Percentiles rank a stretch among this genome's conserved stretches.
Conservation (phyloP, 2,113 vertebrate genomes). For the Centropus unirufus region DNA sequence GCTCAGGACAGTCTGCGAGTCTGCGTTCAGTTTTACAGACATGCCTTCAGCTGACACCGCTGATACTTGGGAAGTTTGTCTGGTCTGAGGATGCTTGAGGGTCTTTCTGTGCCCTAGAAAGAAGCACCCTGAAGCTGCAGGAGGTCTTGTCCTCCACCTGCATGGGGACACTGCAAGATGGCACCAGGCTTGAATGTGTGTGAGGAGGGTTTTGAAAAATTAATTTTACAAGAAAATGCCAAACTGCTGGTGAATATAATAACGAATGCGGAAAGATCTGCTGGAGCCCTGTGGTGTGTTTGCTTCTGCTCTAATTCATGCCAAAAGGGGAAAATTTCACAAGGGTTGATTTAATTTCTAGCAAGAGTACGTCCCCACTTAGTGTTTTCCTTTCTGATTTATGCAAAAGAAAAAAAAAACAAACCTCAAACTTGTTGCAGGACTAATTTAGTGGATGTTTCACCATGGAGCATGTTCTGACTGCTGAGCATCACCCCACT, state of each 20-base stretch:
- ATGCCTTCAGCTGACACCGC: background rate
- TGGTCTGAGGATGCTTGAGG: background rate
- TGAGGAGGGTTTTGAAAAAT: background rate
- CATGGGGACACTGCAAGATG: fast-evolving
- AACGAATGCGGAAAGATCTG: slow-evolving; percentile 36
- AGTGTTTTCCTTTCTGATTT: slow-evolving; percentile 32
- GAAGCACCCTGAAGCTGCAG: fast-evolving
- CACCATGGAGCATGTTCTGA: background rate
- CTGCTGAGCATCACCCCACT: background rate
- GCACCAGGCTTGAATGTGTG: fast-evolving
- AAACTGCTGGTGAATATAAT: background rate
- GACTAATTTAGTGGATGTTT: background rate
- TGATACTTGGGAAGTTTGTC: background rate
- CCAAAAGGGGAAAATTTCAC: background rate
- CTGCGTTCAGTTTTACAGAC: too few species aligned
- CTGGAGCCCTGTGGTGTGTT: background rate
- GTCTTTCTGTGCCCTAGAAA: background rate
- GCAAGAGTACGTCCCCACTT: background rate
- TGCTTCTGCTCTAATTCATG: slow-evolving; percentile 35
- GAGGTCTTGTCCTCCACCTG: fast-evolving
- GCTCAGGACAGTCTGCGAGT: too few species aligned
- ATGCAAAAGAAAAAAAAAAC: background rate
- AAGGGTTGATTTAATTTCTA: slow-evolving; percentile 11
- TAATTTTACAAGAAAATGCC: background rate
- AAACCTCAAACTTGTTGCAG: background rate